A percentile compares a stretch with the other conserved stretches of the same genome.
These are phyloP conservation scores for Danio rerio DNA, from an alignment of 2,113 vertebrate species.

Conservation along the genomic window DNA sequence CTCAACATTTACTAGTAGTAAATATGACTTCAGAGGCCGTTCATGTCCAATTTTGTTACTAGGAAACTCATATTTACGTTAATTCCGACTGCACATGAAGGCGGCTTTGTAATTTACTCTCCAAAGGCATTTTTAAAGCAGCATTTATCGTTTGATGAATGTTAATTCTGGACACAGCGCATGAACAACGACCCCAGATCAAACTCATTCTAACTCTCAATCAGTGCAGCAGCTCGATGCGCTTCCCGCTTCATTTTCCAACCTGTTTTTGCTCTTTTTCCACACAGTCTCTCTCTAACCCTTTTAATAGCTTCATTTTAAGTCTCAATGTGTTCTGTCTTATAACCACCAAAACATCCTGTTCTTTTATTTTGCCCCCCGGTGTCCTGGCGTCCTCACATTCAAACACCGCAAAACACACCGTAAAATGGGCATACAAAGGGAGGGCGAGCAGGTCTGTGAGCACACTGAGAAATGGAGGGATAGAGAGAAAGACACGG, in stretches of 20 bases:
- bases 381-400: not conserved
- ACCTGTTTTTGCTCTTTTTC: not conserved
- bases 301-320: conserved; percentile 26
- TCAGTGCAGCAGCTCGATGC: not conserved
- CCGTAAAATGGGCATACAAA: conserved; percentile 1
- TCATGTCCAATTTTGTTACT: not conserved
- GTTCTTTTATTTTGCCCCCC: conserved; percentile 25
- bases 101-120: not conserved
- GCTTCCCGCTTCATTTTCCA: not conserved
- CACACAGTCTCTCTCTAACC: not conserved
- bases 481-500: not conserved
- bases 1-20: too few relatives aligned
- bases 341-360: conserved; percentile 19
- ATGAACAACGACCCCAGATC: not conserved
- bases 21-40: too few relatives aligned
- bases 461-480: conserved; percentile 7
- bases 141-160: not conserved
- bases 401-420: conserved; percentile 27
- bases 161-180: not conserved
- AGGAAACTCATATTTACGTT: not conserved
- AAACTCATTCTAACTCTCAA: not conserved
- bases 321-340: conserved; percentile 25
- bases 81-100: not conserved
- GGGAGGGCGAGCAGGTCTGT: not conserved
- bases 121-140: not conserved